Evolutionary conservation across 1,140 invertebrate species (phyloP).

Genomic region (Berghia stephanieae): DNA sequence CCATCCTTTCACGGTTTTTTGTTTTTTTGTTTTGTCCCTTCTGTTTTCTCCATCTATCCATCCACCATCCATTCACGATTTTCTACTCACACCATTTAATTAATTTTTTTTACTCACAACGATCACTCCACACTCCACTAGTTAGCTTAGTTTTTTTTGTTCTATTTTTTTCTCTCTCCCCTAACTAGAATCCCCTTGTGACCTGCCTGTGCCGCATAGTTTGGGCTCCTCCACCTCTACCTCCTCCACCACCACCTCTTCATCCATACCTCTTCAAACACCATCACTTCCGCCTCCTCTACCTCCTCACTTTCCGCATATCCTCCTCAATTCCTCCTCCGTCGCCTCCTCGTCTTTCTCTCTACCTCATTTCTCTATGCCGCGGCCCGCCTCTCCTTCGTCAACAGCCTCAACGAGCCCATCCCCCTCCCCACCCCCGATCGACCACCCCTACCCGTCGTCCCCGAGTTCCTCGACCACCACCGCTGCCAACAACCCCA

Average conservation of each 20-base stretch:
- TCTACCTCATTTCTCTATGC: constrained; percentile 19
- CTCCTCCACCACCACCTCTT: constrained; percentile 34
- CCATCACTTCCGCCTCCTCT: constrained; percentile 38
- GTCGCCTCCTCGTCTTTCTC: constrained; percentile 39
- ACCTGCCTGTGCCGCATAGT: constrained; percentile 41
- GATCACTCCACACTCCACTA: no score
- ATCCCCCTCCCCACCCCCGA: background rate
- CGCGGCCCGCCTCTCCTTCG: background rate
- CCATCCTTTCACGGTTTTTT: constrained; percentile 6
- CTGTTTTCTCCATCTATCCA: constrained; percentile 26
- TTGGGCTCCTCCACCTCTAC: constrained; percentile 35
- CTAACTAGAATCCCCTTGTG: constrained; percentile 29
- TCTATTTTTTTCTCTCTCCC: constrained; percentile 34
- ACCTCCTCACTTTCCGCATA: constrained; percentile 40
- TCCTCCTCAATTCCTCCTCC: constrained; percentile 39
- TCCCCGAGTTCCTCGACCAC: constrained; percentile 33
- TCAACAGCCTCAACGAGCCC: background rate
- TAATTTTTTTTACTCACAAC: no score
- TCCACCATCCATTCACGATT: no score
- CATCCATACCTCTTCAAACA: constrained; percentile 37
- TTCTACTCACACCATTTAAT: no score
- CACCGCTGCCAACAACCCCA: constrained; percentile 31
- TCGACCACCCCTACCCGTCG: constrained; percentile 24
- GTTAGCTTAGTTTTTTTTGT: constrained; percentile 3
- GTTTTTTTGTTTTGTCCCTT: constrained; percentile 35